A percentile compares a stretch with the other conserved stretches of the same genome.
Evolutionary conservation across 1,140 invertebrate species (phyloP).

Genomic region (Galendromus occidentalis): DNA sequence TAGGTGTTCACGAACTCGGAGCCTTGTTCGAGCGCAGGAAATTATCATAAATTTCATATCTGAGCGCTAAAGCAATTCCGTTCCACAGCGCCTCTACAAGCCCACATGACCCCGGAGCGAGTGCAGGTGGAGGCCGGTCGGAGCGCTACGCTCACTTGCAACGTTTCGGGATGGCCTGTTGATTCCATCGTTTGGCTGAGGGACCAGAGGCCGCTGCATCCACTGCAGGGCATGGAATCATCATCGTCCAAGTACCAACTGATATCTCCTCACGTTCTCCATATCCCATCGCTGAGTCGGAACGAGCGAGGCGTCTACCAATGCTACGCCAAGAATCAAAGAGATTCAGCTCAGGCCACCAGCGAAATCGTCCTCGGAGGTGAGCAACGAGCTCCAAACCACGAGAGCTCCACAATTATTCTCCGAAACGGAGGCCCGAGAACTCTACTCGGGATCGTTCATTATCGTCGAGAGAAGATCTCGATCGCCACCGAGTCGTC

Average conservation of each 20-base stretch:
- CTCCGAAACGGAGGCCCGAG: no score
- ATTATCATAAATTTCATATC: background rate
- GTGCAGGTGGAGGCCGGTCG: constrained; percentile 35
- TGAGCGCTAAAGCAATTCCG: no score
- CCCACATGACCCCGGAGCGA: constrained; percentile 17
- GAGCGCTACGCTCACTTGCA: constrained; percentile 18
- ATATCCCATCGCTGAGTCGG: constrained; percentile 45
- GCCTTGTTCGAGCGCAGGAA: background rate
- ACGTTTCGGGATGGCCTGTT: constrained; percentile 19
- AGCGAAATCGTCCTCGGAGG: constrained; percentile 61
- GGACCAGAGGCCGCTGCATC: constrained; percentile 48
- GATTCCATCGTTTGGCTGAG: constrained; percentile 32
- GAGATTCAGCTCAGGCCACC: constrained; percentile 59
- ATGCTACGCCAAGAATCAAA: constrained; percentile 63
- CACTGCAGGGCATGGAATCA: constrained; percentile 18
- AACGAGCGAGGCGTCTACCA: constrained; percentile 72
- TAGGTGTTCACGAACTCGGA: background rate
- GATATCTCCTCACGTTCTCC: constrained; percentile 28
- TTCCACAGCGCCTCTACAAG: constrained; percentile 14
- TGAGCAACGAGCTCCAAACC: constrained; percentile 30
- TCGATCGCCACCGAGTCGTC: no score
- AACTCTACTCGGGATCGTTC: no score
- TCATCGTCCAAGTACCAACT: constrained; percentile 18
- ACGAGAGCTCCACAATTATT: no score
- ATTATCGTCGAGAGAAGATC: no score